Evolutionary conservation across 2,888 invertebrate genomes (phyloP), one percentile per base, ranked within the genome.

Genomic region (Aphodius granarius): DNA sequence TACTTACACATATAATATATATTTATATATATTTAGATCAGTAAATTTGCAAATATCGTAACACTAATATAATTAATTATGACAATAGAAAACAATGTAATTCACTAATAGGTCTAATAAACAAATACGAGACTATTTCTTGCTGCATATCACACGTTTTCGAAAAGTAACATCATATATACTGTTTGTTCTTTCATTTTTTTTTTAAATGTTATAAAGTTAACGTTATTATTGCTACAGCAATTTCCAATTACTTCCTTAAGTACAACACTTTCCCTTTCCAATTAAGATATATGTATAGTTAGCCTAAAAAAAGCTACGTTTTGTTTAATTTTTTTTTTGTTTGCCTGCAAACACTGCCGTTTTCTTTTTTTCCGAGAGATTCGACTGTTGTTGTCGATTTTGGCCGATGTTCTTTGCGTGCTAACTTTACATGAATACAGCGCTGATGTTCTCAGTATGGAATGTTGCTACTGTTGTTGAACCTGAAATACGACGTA

Each of bases 141-240:
- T 65, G 73, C 75, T 73, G 75, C 73, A 82, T 84, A 84, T 84
- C 84, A 83, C 84, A 84, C 83, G 81, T 82, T 83, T 83, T 82
- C 80, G 81, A 75, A 77, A 77, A 77, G 72, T 72, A 75, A 75
- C 65, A 18, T 75, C 73, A 73, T 73, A 65, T 76, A 65, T 68
- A 22, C 71, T 74, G 65, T 62, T 75, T 72, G 65, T 75, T 68
- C 73, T 23, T 66, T 22, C 21, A 66, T 65, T 22, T 73, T 21
- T 21, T n/a, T 23, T 21, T 65, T 73, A 21, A 73, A 62, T 72
- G 20, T 73, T 72, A n/a, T n/a, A 63, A 72, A 75, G 73, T 75
- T 72, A 76, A 82, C 85, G 82, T 82, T 85, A 84, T 88, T 89
- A 89, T 89, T 89, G 89, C 89, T 89, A 88, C 87, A 87, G 87